Evolutionary conservation across 2,888 invertebrate genomes (phyloP).

Genomic region (Hirtodrosophila confusa): DNA sequence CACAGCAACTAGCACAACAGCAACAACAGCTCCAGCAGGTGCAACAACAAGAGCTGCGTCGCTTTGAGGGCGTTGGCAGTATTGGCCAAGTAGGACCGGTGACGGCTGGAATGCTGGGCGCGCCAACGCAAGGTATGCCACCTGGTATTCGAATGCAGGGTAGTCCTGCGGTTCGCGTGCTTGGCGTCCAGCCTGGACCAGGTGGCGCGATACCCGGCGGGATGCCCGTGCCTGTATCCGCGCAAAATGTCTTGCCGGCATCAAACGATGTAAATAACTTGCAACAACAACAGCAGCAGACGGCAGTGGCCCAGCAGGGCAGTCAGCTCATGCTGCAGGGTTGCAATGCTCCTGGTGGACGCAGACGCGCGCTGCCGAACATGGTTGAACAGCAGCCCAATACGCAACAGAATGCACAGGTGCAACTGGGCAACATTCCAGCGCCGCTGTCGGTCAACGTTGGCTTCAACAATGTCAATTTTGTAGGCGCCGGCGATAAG

Average conservation of each 20-base stretch:
- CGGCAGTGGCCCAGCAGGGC: conserved; percentile 41
- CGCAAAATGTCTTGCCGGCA: conserved; percentile 49
- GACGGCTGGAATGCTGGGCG: conserved; percentile 43
- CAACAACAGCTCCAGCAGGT: conserved; percentile 60
- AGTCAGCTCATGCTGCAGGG: conserved; percentile 62
- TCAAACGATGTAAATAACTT: conserved; percentile 64
- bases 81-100: conserved; percentile 65
- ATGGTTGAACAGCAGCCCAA: conserved; percentile 69
- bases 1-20: conserved; percentile 71
- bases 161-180: conserved; percentile 73
- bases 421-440: conserved; percentile 83
- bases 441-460: conserved; percentile 82
- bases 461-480: conserved; percentile 81
- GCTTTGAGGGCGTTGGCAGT: conserved; percentile 76
- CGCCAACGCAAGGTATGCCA: conserved; percentile 74
- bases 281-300: conserved; percentile 64
- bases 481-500: conserved; percentile 60
- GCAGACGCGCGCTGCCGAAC: conserved; percentile 64
- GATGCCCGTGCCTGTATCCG: conserved; percentile 41
- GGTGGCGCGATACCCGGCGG: conserved; percentile 52
- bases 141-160: conserved; percentile 82
- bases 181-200: conserved; percentile 70
- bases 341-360: conserved; percentile 67
- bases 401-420: conserved; percentile 40
- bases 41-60: conserved; percentile 80